Evolutionary conservation across 1,140 invertebrate genomes (phyloP), one percentile per base, ranked within the genome.

Genomic region (Apis dorsata): DNA sequence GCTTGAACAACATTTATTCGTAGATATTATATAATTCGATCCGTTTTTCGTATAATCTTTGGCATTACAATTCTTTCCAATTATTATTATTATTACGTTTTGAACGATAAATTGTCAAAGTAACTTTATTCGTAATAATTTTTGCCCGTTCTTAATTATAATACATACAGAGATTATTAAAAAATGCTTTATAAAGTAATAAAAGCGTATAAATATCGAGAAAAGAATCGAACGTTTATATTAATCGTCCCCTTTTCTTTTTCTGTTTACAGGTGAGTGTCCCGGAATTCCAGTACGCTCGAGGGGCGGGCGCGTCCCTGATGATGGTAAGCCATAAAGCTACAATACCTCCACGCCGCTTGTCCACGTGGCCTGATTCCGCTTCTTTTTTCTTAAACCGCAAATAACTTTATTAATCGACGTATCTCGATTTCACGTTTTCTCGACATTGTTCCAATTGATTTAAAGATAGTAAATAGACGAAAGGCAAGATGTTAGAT

Each of bases 261-360:
- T 44, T 88, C 65, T 76, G 75, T 24, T 89, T 87, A 5, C 87
- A 89, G 88, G 88, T 89, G 88, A 89, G 88, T 89, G 87, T 89
- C 88, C 85, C 81, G 87, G 88, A 89, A 89, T 86, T 89, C 82
- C 87, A 89, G 87, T 85, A 85, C 84, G 85, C 83, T 74, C 87
- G 85, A 72, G 85, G 87, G 88, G 86, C 87, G 55, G 77, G 66
- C 85, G 87, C 82, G 87, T 86, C 87, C 83, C 83, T 89, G 44
- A 86, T 77, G 83, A 85, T 89, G 89, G 89, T 90, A 90, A 90
- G 89, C 86, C 88, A 86, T 84, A 60, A 74, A 59, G 13, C 72
- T 73, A 86, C 77, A 72, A 83, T 84, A 80, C 49, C 82, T 65
- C 53, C 78, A 65, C 72, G 76, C 74, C 71, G 17, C 53, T 55